A percentile compares a stretch with the other conserved stretches of the same genome.
phyloP scores from a whole-genome alignment of 2,113 vertebrate species.

The Syngnathoides biaculeatus region DNA sequence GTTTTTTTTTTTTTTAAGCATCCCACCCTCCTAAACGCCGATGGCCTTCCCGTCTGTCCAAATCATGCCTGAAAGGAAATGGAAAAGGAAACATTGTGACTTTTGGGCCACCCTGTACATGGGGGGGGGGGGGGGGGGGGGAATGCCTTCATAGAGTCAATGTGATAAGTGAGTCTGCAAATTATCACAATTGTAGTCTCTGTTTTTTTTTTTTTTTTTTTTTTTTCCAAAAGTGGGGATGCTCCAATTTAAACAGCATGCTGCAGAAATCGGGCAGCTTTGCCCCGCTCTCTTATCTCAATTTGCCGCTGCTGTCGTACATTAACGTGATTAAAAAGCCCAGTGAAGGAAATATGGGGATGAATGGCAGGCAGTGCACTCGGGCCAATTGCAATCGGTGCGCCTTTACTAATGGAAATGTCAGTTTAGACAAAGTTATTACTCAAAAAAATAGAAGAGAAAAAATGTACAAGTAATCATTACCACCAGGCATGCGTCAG shows the following conservation, averaged over 20 bases:
- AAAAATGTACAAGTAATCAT: background rate
- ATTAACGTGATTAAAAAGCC: background rate
- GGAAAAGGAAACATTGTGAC: background rate
- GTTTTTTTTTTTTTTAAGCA: too few relatives aligned
- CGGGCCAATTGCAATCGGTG: background rate
- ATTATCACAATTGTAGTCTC: slow-evolving; percentile 55
- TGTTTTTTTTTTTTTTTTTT: slow-evolving; percentile 29
- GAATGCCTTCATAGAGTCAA: background rate
- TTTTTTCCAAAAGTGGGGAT: background rate
- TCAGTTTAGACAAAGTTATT: background rate
- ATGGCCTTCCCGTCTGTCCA: background rate
- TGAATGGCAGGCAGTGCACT: background rate
- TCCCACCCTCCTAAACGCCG: background rate
- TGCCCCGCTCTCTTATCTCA: background rate
- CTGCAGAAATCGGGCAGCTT: background rate
- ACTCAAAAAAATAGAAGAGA: background rate
- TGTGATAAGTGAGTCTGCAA: slow-evolving; percentile 31
- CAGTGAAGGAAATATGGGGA: background rate
- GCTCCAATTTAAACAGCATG: background rate
- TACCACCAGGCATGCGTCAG: background rate
- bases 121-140: background rate
- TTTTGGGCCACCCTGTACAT: background rate
- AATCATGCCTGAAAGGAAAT: background rate
- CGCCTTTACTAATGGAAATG: background rate
- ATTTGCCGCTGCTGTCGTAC: background rate